These are phyloP conservation scores for Pipra filicauda DNA, from an alignment of 2,113 vertebrate genomes.

Conservation along the genomic window DNA sequence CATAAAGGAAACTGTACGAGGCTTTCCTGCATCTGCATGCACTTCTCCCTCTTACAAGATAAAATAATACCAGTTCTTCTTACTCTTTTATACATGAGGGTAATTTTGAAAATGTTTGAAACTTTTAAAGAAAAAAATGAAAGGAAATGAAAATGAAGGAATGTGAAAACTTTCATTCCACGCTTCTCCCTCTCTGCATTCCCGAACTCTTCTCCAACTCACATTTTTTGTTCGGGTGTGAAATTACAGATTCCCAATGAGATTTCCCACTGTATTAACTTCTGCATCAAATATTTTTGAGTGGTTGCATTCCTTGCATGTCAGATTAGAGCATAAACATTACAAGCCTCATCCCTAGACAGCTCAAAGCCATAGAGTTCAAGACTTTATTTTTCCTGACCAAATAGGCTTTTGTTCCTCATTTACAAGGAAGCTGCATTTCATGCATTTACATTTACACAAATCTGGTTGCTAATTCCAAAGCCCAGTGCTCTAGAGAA, in stretches of 20 bases:
- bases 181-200: background rate
- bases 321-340: background rate
- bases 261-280: background rate
- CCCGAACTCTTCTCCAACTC: background rate
- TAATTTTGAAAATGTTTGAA: background rate
- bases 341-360: background rate
- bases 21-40: background rate
- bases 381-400: background rate
- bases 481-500: background rate
- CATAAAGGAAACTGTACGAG: background rate
- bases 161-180: background rate
- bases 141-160: background rate
- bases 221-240: background rate
- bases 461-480: background rate
- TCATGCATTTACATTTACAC: background rate
- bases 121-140: background rate
- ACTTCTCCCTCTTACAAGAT: background rate
- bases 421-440: background rate
- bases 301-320: background rate
- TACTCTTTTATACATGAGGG: background rate
- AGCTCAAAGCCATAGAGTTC: background rate
- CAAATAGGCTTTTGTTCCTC: background rate
- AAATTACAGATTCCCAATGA: background rate
- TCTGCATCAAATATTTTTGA: background rate
- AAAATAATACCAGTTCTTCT: background rate